A percentile compares a stretch with the other conserved stretches of the same genome.
Conservation (phyloP, 2,888 invertebrate genomes). For the Lepidocyrtinus sp. region DNA sequence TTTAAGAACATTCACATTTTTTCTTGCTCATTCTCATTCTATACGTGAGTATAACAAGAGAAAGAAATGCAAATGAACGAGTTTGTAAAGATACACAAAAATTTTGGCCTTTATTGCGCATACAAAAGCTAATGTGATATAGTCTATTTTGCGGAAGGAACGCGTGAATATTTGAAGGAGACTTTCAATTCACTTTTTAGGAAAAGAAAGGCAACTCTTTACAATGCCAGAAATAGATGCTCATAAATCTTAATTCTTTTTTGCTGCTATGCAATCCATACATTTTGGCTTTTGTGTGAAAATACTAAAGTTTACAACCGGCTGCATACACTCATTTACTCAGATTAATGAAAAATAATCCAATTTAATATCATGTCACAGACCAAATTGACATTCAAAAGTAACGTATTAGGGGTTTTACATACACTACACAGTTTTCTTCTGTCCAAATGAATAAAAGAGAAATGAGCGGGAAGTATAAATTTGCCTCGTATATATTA, state of each 20-base stretch:
- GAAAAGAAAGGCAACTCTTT: slow-evolving; percentile 30
- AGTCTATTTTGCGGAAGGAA: not conserved
- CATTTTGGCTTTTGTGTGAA: not conserved
- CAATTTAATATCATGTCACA: not conserved
- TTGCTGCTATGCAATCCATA: not conserved
- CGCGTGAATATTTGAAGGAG: not conserved
- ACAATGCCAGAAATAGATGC: slow-evolving; percentile 53
- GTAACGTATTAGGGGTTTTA: too few species aligned
- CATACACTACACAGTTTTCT: too few species aligned
- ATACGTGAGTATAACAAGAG: not conserved
- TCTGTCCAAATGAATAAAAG: slow-evolving; percentile 3
- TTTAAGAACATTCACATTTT: slow-evolving; percentile 11
- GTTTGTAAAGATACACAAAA: slow-evolving; percentile 2
- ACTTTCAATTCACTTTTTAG: slow-evolving; percentile 20
- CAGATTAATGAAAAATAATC: slow-evolving; percentile 5
- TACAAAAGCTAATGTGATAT: not conserved
- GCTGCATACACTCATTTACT: not conserved
- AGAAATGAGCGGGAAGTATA: too few species aligned
- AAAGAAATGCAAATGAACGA: not conserved
- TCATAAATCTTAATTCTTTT: slow-evolving; percentile 52
- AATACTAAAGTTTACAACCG: not conserved
- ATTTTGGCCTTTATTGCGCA: not conserved
- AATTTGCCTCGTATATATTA: not conserved
- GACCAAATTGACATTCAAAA: slow-evolving; percentile 8
- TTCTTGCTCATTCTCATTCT: slow-evolving; percentile 14